Evolutionary conservation across 2,888 invertebrate species (phyloP), one percentile per base, ranked within the genome.

Genomic region (Drosophila paramelanica): DNA sequence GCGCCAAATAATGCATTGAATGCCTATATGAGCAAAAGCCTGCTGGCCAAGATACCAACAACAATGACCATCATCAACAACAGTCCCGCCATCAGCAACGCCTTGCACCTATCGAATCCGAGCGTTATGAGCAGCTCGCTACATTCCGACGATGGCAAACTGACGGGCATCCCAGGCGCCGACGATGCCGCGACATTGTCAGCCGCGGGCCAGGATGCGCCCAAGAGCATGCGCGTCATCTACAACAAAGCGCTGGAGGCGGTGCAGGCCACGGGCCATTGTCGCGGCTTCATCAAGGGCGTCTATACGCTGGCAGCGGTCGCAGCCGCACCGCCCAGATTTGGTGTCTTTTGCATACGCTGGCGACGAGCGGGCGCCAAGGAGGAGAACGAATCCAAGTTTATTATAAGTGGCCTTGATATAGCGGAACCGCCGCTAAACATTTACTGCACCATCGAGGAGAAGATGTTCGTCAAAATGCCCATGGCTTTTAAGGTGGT

Each of bases 381-480:
- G 56, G 90, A 91, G 31, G 92, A 92, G 67, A 92, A 92, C 62
- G 92, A 93, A 73, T 91, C 93, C 11, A 93, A 92, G 77, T 92
- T 93, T 77, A 61, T 92, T 11, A 89, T 93, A 33, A 85, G 79
- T 47, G 92, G 92, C 3, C 62, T 92, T 47, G 91, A 92, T 3
- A 90, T 93, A 25, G 88, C 87, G 36, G 91, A 92, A 50, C 92
- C 92, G 25, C 91, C 92, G 5, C 70, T 93, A 11, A 93, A 93
- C 72, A 91, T 93, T 52, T 92, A 93, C 72, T 93, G 92, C 72
- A 89, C 90, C 36, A 91, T 93, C 20, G 92, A 92, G 70, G 92
- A 93, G 70, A 92, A 92, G 81, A 91, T 93, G 91, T 93, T 92
- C 56, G 93, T 93, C 4, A 92, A 92, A 79, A 91, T 92, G 86